phyloP scores from a whole-genome alignment of 2,797 vertebrate genomes.

The Gymnothorax javanicus region DNA sequence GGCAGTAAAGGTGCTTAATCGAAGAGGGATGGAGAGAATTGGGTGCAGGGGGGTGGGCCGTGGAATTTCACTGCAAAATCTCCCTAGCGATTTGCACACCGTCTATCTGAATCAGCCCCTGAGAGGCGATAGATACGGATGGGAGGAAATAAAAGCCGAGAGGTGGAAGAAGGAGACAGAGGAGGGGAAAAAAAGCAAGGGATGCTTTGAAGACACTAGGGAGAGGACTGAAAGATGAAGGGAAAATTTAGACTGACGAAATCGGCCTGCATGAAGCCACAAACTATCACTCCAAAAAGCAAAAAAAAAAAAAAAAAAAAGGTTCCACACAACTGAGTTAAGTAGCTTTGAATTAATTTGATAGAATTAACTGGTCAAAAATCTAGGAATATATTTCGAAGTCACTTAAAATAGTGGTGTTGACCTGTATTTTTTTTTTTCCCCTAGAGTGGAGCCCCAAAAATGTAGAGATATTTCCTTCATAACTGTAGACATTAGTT shows the following conservation, averaged over 20 bases:
- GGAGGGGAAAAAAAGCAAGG: not conserved
- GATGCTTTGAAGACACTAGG: slow-evolving; percentile 2
- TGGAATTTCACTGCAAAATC: slow-evolving; percentile 48
- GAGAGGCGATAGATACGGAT: slow-evolving; percentile 31
- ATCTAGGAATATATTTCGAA: too few relatives aligned
- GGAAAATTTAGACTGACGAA: not conserved
- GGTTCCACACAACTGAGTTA: too few relatives aligned
- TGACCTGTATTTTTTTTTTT: too few relatives aligned
- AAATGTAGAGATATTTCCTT: too few relatives aligned
- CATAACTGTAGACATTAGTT: too few relatives aligned
- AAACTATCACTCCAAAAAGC: not conserved
- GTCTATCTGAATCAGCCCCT: slow-evolving; percentile 56
- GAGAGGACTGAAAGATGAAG: not conserved
- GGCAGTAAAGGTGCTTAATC: slow-evolving; percentile 51
- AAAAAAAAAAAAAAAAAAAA: too few relatives aligned
- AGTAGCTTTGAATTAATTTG: too few relatives aligned
- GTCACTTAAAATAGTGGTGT: too few relatives aligned
- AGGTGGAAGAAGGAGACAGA: not conserved
- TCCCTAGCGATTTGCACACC: slow-evolving; percentile 30
- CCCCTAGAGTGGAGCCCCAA: too few relatives aligned
- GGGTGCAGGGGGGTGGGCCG: not conserved
- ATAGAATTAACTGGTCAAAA: too few relatives aligned
- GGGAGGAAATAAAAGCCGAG: not conserved
- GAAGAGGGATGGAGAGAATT: slow-evolving; percentile 38
- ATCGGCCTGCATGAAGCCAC: not conserved